phyloP scores from a whole-genome alignment of 2,113 vertebrate genomes.

The Ascaphus truei region DNA sequence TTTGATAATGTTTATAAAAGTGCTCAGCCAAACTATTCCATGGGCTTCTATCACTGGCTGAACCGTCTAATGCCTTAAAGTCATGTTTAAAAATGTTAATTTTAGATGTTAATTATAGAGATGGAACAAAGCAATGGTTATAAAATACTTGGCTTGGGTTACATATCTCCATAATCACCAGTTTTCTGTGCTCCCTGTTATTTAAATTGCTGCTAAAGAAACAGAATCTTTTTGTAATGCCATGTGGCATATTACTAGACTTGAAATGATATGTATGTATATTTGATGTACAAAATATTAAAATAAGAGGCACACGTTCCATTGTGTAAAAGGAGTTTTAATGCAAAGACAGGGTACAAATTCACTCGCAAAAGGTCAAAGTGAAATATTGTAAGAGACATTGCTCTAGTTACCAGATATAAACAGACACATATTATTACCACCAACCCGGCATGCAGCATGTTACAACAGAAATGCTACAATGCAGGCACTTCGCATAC shows the following conservation, averaged over 20 bases:
- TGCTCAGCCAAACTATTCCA: slow-evolving; percentile 56
- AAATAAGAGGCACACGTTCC: not conserved
- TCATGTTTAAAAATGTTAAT: slow-evolving; percentile 73
- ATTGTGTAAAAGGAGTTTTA: too few species aligned
- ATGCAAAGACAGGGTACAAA: too few species aligned
- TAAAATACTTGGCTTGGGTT: slow-evolving; percentile 61
- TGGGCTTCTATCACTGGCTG: slow-evolving; percentile 51
- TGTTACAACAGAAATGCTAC: too few species aligned
- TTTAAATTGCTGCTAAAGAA: slow-evolving; percentile 59
- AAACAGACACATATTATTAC: too few species aligned
- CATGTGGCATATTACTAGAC: slow-evolving; percentile 40
- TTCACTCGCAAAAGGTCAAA: too few species aligned
- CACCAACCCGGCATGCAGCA: too few species aligned
- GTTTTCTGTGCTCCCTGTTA: slow-evolving; percentile 55
- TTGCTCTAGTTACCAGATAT: too few species aligned
- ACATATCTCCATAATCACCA: slow-evolving; percentile 64
- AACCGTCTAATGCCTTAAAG: slow-evolving; percentile 56
- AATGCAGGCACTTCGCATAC: too few species aligned
- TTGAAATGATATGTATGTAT: slow-evolving; percentile 9
- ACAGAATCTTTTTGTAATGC: slow-evolving; percentile 37
- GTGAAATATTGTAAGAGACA: too few species aligned
- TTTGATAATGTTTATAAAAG: slow-evolving; percentile 52
- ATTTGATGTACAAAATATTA: not conserved
- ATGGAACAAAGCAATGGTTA: slow-evolving; percentile 59
- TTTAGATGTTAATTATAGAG: slow-evolving; percentile 83